Evolutionary conservation across 2,888 invertebrate genomes (phyloP).

Genomic region (Phengaris arion): DNA sequence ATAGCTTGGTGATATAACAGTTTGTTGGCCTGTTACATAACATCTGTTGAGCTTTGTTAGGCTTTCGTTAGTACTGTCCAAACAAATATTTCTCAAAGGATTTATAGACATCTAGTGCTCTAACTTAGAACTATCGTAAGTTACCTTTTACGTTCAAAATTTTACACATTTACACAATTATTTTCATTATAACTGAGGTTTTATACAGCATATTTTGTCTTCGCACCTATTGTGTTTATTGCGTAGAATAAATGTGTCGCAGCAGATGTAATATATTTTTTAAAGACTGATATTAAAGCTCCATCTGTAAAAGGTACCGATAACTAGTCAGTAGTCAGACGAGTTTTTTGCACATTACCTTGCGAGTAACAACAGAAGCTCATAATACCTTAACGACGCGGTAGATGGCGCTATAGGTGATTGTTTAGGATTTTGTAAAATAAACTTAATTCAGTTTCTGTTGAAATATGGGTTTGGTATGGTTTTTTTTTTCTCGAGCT

Average conservation of each 20-base stretch:
- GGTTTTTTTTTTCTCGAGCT: too few relatives aligned
- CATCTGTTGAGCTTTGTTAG: slow-evolving; percentile 23
- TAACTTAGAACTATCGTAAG: not conserved
- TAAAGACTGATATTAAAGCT: not conserved
- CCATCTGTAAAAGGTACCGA: not conserved
- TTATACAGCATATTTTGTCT: not conserved
- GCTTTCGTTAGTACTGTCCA: not conserved
- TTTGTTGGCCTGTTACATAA: slow-evolving; percentile 27
- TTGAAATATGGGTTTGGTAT: too few relatives aligned
- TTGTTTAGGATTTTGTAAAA: not conserved
- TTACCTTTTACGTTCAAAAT: not conserved
- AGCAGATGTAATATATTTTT: not conserved
- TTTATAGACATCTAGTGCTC: slow-evolving; percentile 15
- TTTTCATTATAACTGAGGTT: too few relatives aligned
- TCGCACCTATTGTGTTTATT: not conserved
- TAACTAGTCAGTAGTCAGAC: not conserved
- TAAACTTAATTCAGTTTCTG: not conserved
- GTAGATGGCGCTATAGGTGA: not conserved
- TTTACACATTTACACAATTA: not conserved
- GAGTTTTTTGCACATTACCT: not conserved
- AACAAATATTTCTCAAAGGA: not conserved
- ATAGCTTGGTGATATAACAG: slow-evolving; percentile 14
- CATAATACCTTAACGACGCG: not conserved
- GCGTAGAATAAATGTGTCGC: not conserved
- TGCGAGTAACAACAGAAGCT: not conserved